These are phyloP conservation scores for Drosophila tropicalis DNA, from an alignment of 1,140 invertebrate species.

Conservation along the genomic window DNA sequence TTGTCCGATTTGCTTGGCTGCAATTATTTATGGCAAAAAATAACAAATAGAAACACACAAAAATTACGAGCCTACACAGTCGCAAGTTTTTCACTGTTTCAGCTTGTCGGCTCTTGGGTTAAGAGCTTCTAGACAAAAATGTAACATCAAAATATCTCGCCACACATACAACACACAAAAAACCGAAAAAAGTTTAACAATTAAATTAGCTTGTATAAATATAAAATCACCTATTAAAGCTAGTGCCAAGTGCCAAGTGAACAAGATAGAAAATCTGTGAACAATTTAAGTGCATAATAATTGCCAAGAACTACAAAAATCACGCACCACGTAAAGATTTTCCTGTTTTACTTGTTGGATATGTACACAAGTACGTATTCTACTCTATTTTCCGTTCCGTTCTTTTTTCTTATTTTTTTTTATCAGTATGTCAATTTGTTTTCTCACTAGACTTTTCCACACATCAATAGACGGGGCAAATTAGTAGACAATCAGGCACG, in stretches of 20 bases:
- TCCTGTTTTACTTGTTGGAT: background rate
- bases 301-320: constrained; percentile 22
- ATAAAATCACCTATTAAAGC: constrained; percentile 12
- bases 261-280: constrained; percentile 37
- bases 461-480: constrained; percentile 61
- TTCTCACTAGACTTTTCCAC: constrained; percentile 16
- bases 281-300: constrained; percentile 39
- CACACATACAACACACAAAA: constrained; percentile 26
- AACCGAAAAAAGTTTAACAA: constrained; percentile 8
- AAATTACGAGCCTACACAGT: constrained; percentile 8
- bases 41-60: background rate
- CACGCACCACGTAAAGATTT: constrained; percentile 1
- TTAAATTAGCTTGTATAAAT: constrained; percentile 35
- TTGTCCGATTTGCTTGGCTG: background rate
- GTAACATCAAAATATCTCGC: constrained; percentile 27
- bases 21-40: constrained; percentile 11
- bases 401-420: constrained; percentile 36
- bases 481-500: constrained; percentile 73
- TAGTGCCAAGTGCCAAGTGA: constrained; percentile 30
- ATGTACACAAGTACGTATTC: background rate
- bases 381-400: background rate
- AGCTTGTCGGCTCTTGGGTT: background rate
- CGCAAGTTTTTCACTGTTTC: background rate
- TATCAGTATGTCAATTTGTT: constrained; percentile 72
- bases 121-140: constrained; percentile 26